Percentiles rank a stretch among this genome's conserved stretches.
phyloP scores from a whole-genome alignment of 1,140 invertebrate genomes.

The Calosoma granatense region DNA sequence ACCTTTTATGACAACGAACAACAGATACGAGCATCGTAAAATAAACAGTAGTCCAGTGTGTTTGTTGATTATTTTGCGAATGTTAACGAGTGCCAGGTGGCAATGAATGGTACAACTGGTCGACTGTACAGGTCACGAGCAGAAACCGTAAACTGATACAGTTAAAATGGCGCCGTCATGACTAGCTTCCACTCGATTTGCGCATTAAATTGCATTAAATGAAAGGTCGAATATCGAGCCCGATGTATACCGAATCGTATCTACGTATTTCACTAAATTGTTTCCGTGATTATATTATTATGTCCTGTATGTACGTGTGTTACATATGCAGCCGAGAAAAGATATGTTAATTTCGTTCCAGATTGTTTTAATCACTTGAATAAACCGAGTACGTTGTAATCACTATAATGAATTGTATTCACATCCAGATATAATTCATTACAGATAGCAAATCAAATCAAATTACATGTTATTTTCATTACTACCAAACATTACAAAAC shows the following conservation, averaged over 20 bases:
- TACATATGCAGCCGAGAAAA: no score
- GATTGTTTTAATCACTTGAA: no score
- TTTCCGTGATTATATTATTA: neutral
- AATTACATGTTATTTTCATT: no score
- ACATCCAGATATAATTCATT: no score
- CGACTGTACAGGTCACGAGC: neutral
- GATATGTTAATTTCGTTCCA: no score
- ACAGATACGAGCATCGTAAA: neutral
- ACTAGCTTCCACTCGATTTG: neutral
- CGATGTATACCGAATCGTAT: neutral
- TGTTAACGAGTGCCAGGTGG: neutral
- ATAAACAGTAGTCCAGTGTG: neutral
- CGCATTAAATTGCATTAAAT: neutral
- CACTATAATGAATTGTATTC: no score
- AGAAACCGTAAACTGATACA: constrained; percentile 1
- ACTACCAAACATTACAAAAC: no score
- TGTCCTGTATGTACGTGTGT: no score
- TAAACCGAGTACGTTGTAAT: no score
- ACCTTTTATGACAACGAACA: neutral
- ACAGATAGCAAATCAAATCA: no score
- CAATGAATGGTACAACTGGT: neutral
- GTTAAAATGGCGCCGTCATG: constrained; percentile 4
- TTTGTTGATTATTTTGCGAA: neutral
- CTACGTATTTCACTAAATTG: neutral
- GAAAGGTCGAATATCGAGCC: neutral